Evolutionary conservation across 2,797 vertebrate genomes (phyloP), one percentile per base, ranked within the genome.

Genomic region (Tenualosa thibaudeaui): DNA sequence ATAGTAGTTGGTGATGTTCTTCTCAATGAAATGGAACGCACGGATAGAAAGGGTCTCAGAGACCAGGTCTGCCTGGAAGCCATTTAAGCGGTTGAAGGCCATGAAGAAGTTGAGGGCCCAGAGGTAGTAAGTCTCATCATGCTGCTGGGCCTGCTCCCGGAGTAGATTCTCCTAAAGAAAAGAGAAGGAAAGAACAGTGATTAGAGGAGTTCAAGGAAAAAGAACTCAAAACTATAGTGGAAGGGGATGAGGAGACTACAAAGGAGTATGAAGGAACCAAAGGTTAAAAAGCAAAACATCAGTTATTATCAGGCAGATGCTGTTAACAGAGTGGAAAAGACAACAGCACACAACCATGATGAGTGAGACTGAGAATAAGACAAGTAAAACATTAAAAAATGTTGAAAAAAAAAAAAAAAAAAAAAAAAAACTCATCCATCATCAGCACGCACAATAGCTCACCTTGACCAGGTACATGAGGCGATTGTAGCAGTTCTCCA

Each of bases 71-170:
- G 98, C 95, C 9, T 92, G 95, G 93, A 98, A 99, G 87, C 93
- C 92, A 0, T 93, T 95, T 22, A 95, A 91, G n/a, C 98, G 96
- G 91, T 98, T 99, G 91, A 99, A 99, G 78, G 96, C 97, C 98
- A 99, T 99, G 91, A 99, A 99, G 91, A 99, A 99, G 89, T 95
- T 95, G n/a, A 97, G 93, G 0, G 97, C 96, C 98, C 98, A 99
- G 60, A 99, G 94, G 93, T 98, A 99, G 90, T 98, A 99, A 0
- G 97, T 98, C 92, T 99, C 98, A 0, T 99, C 98, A 0, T 99
- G 97, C 86, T 98, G 94, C 91, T 99, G 97, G 0, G 95, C 95
- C 89, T 95, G 96, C 90, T 99, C 98, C 71, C 97, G 95, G 84
- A 97, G 94, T 78, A 99, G 91, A 65, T 94, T 95, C 90, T 99